Evolutionary conservation across 2,888 invertebrate species (phyloP), one percentile per base, ranked within the genome.

Genomic region (Dione juno): DNA sequence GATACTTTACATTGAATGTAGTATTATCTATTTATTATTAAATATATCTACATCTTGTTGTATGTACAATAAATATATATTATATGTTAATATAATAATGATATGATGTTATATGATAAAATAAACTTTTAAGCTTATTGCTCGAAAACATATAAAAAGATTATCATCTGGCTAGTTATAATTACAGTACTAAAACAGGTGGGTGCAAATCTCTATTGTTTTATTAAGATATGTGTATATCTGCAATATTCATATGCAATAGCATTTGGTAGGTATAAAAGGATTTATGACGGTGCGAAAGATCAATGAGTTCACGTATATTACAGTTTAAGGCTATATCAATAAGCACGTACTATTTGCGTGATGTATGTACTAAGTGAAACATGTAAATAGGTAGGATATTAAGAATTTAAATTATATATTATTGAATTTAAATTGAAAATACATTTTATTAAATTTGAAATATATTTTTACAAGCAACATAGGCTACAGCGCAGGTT

Each of bases 261-360:
- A 57, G 16, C 35, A 57, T 37, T 57, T 16, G 35, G n/a, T 45
- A 61, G n/a, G 43, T 61, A 61, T 28, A 45, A 61, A 43, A 43
- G 59, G 28, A 61, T 59, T 59, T 59, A 61, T 43, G n/a, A 21
- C 7, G n/a, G n/a, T 45, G 7, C 43, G 14, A 61, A 61, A 45
- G 59, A 61, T 61, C 59, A 61, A 28, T 45, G 28, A 45, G 43
- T 61, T 61, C 59, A 61, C 59, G 28, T 43, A 28, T 61, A 57
- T 57, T 57, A 37, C 43, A n/a, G 9, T 28, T 28, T 59, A 43
- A 43, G 59, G 28, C 59, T 45, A 28, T 45, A 61, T 43, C n/a
- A 61, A 45, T 11, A 57, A 37, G n/a, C 54, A 37, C 37, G 16
- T 37, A 57, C 50, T 37, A 11, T 57, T 37, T 57, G 16, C 10